phyloP scores from a whole-genome alignment of 2,113 vertebrate species.

The Neodon shergylaensis region DNA sequence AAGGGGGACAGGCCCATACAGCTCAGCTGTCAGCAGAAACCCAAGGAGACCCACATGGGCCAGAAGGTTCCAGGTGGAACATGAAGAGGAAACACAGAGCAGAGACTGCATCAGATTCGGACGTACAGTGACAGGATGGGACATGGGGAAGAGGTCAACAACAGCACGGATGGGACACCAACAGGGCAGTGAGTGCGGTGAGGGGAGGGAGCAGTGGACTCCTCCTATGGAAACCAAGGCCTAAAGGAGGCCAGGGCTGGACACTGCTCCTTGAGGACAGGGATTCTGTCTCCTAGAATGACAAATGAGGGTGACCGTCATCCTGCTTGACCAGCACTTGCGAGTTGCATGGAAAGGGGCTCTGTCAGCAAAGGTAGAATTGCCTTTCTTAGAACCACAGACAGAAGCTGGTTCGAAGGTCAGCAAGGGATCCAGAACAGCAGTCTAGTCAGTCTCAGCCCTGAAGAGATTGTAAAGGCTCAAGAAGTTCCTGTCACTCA shows the following conservation, averaged over 20 bases:
- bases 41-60: slow-evolving; percentile 46
- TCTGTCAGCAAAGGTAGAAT: not conserved
- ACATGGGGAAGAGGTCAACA: slow-evolving; percentile 82
- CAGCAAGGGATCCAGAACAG: not conserved
- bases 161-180: slow-evolving; percentile 86
- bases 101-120: slow-evolving; percentile 83
- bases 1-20: not conserved
- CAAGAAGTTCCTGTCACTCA: not conserved
- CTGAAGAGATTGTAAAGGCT: not conserved
- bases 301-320: not conserved
- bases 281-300: slow-evolving; percentile 17
- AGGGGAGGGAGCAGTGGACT: slow-evolving; percentile 50
- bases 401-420: not conserved
- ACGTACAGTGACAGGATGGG: slow-evolving; percentile 88
- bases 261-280: not conserved
- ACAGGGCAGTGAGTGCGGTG: slow-evolving; percentile 84
- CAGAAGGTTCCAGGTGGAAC: slow-evolving; percentile 81
- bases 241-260: too few relatives aligned
- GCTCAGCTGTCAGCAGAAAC: slow-evolving; percentile 58
- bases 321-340: not conserved
- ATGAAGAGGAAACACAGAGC: slow-evolving; percentile 87
- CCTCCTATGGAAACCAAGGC: not conserved
- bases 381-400: not conserved
- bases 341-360: not conserved
- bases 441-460: not conserved